Conservation (phyloP, 2,797 vertebrate genomes). For the Liasis olivaceus region DNA sequence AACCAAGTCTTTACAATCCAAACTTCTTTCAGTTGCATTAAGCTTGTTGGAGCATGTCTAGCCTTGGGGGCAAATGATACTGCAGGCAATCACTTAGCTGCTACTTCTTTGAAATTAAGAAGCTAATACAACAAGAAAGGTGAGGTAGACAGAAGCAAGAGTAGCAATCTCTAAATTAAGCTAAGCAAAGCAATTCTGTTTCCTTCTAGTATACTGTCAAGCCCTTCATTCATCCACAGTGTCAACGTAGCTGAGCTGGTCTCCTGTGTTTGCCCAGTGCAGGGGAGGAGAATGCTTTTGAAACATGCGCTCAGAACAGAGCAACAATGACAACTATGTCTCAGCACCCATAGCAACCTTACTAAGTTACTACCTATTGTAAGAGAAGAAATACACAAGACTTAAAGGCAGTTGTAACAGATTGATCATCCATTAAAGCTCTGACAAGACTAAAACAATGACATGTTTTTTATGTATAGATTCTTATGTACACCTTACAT, state of each 20-base stretch:
- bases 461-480: not conserved
- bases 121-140: not conserved
- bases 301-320: not conserved
- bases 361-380: not conserved
- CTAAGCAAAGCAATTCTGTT: not conserved
- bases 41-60: constrained; percentile 21
- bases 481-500: not conserved
- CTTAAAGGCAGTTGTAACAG: not conserved
- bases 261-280: not conserved
- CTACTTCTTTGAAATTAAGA: constrained; percentile 24
- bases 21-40: not conserved
- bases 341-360: not conserved
- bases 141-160: not conserved
- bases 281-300: not conserved
- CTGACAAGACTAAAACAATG: not conserved
- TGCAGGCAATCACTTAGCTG: constrained; percentile 4
- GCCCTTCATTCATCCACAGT: not conserved
- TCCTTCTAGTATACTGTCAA: not conserved
- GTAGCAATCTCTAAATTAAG: not conserved
- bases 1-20: not conserved
- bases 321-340: not conserved
- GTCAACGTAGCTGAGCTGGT: not conserved
- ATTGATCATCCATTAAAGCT: not conserved
- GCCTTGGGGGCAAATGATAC: constrained; percentile 5
- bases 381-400: not conserved